Conservation (phyloP, 2,113 vertebrate species). For the Halcyon malimbica region DNA sequence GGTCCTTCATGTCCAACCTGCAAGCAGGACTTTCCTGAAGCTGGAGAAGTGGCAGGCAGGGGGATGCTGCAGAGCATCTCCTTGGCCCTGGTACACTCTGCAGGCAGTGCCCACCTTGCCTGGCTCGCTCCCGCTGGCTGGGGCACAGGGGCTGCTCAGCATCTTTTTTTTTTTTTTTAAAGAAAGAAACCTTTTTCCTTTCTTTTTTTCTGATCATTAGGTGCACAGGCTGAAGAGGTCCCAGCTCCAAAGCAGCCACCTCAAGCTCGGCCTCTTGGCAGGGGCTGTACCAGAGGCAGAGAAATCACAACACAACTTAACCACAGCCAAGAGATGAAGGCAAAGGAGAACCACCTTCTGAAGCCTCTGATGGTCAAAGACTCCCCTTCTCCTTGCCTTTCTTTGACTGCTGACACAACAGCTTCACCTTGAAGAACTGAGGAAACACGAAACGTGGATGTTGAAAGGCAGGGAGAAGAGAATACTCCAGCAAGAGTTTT, state of each 20-base stretch:
- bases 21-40: not conserved
- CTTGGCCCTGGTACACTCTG: not conserved
- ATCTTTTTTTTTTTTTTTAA: not conserved
- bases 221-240: not conserved
- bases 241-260: fast-evolving
- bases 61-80: not conserved
- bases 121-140: not conserved
- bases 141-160: not conserved
- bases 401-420: not conserved
- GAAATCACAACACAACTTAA: fast-evolving
- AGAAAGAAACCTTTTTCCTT: not conserved
- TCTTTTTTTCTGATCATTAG: too few species aligned
- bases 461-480: not conserved
- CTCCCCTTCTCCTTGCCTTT: not conserved
- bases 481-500: not conserved
- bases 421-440: not conserved
- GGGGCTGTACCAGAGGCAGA: fast-evolving
- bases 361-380: not conserved
- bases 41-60: not conserved
- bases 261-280: not conserved
- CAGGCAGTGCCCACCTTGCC: not conserved
- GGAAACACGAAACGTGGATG: not conserved
- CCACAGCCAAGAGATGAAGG: not conserved
- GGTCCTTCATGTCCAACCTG: not conserved
- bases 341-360: not conserved